Base-by-base conservation (phyloP, 1,140 invertebrate genomes). In the Megalonaias nervosa region DNA sequence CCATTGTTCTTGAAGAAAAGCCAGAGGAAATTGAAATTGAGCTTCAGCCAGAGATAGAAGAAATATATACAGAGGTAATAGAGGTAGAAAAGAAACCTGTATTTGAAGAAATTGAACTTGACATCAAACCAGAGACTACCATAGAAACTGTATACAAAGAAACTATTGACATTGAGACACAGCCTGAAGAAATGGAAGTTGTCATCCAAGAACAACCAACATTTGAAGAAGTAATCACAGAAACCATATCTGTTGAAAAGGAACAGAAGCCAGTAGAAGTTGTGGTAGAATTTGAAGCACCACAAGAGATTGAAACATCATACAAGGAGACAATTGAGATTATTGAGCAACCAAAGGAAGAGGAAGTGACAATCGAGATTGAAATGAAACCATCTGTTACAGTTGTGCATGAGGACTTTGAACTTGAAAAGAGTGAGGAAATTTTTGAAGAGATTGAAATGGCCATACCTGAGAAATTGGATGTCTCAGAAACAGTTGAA, bases 241-340 rank as follows among this genome's bases (percentile, higher is more conserved):
- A 75, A 67, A 62, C 31, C 60, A 48, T 62, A 21, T 68, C 72
- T 79, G 61, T 72, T 2, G 58, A 71, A 57, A 68, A 48, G 14
- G 17, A 14, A 56, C 31, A 69, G 55, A 57, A 69, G 11, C 12
- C 19, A 16, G 6, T 23, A 9, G 38, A 38, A 5, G 6, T 38
- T 38, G 38, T 6, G 2, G 0, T 38, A 38, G 38, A 38, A 9
- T 38, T 38, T 9, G 6, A 38, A 38, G 38, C 9, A 38, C 38
- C 38, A 38, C 38, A 38, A 3, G 65, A 67, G 65, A 31, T 23
- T 23, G 65, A 67, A 23, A 31, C 16, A 21, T 19, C 17, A 67
- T 21, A 23, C 19, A 67, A 69, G 48, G 67, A 69, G 55, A 55
- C 67, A 55, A 38, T 38, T 38, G 38, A 38, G 38, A 38, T 38